Conservation (phyloP, 2,888 invertebrate genomes). For the Petrolisthes manimaculis region DNA sequence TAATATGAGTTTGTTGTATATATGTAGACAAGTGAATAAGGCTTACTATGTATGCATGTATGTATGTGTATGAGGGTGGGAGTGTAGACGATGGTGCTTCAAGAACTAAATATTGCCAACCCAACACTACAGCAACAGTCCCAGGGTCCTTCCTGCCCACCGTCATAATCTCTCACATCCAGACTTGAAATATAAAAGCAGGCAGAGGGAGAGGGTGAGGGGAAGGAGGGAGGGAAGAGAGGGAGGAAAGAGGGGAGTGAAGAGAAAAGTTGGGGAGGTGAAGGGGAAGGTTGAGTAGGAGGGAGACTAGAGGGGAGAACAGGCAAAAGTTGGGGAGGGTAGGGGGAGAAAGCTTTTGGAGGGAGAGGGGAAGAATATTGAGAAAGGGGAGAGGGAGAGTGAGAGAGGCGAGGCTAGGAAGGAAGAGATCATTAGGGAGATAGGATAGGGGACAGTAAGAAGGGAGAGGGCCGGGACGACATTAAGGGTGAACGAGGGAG, state of each 20-base stretch:
- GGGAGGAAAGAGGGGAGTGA: slow-evolving; percentile 54
- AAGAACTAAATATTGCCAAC: slow-evolving; percentile 11
- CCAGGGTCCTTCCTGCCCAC: slow-evolving; percentile 32
- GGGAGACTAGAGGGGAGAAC: slow-evolving; percentile 35
- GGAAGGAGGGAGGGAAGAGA: slow-evolving; percentile 42
- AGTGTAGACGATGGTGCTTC: background rate
- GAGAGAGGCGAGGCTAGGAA: slow-evolving; percentile 38
- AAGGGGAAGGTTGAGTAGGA: slow-evolving; percentile 54
- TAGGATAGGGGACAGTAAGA: slow-evolving; percentile 54
- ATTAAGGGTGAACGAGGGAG: slow-evolving; percentile 43
- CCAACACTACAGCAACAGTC: slow-evolving; percentile 17
- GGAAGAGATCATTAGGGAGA: slow-evolving; percentile 57
- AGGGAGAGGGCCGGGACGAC: slow-evolving; percentile 41
- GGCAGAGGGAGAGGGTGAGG: slow-evolving; percentile 52
- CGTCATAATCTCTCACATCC: slow-evolving; percentile 57
- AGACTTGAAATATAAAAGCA: slow-evolving; percentile 60
- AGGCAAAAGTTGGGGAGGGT: slow-evolving; percentile 52
- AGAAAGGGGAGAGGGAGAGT: slow-evolving; percentile 42
- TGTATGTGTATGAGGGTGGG: slow-evolving; percentile 1
- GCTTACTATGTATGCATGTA: background rate
- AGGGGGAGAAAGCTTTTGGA: slow-evolving; percentile 45
- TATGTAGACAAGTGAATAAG: background rate
- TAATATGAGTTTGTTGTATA: too few species aligned
- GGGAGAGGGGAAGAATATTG: slow-evolving; percentile 57
- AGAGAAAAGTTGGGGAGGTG: slow-evolving; percentile 58